phyloP scores from a whole-genome alignment of 2,113 vertebrate species.

The Cyanoliseus patagonus region DNA sequence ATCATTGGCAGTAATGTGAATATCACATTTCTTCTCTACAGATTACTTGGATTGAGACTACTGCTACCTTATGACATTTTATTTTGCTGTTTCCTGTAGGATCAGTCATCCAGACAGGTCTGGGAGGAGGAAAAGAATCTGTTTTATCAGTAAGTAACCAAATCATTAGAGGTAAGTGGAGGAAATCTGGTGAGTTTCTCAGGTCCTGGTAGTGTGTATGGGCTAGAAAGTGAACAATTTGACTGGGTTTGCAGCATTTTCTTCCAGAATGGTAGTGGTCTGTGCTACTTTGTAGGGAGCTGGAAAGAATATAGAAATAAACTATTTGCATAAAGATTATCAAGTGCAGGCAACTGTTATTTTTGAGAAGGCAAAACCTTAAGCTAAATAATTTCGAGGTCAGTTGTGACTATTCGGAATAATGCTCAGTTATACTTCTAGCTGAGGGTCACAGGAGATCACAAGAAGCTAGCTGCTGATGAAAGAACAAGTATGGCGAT shows the following conservation, averaged over 20 bases:
- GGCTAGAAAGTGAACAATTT: not conserved
- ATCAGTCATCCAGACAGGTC: not conserved
- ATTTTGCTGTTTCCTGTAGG: not conserved
- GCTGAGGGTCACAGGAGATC: not conserved
- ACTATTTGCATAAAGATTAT: not conserved
- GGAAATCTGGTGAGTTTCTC: not conserved
- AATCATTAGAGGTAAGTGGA: not conserved
- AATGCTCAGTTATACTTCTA: not conserved
- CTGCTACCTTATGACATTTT: not conserved
- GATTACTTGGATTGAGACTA: conserved; percentile 6
- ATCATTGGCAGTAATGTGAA: not conserved
- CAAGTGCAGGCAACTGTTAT: not conserved
- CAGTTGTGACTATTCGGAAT: not conserved
- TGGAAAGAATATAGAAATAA: not conserved
- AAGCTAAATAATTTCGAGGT: conserved; percentile 10
- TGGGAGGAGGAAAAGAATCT: not conserved
- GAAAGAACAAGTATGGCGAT: not conserved
- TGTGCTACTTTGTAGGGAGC: not conserved
- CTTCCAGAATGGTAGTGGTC: not conserved
- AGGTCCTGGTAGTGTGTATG: not conserved
- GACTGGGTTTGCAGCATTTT: not conserved
- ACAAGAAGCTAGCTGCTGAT: not conserved
- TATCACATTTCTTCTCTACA: conserved; percentile 11
- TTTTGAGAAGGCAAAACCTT: not conserved
- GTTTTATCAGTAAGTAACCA: not conserved